phyloP scores from a whole-genome alignment of 2,888 invertebrate genomes.

The Drosophila dives region DNA sequence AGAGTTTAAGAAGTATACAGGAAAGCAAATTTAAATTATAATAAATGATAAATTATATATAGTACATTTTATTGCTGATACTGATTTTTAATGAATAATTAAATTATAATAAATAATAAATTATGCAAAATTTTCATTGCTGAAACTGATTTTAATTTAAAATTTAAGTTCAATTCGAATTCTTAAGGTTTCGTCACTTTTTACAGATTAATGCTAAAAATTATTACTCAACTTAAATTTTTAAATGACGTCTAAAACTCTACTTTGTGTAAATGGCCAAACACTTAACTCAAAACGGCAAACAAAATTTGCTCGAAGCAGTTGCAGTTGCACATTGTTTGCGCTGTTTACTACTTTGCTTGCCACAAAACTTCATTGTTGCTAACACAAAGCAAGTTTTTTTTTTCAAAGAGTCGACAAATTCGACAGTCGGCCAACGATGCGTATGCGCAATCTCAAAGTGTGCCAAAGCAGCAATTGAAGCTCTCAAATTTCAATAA shows the following conservation, averaged over 20 bases:
- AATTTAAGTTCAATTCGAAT: neutral
- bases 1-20: too few species aligned
- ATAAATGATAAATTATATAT: too few species aligned
- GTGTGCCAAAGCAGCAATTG: slow-evolving; percentile 28
- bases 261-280: slow-evolving; percentile 18
- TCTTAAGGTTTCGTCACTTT: neutral
- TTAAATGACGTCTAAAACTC: neutral
- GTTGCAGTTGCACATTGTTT: slow-evolving; percentile 24
- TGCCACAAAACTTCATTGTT: slow-evolving; percentile 20
- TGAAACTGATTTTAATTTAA: neutral
- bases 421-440: slow-evolving; percentile 15
- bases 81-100: too few species aligned
- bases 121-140: too few species aligned
- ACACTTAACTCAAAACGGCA: slow-evolving; percentile 17
- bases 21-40: too few species aligned
- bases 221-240: neutral
- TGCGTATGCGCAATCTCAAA: slow-evolving; percentile 49
- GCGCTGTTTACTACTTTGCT: slow-evolving; percentile 16
- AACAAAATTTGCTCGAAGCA: slow-evolving; percentile 1
- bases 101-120: too few species aligned
- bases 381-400: too few species aligned
- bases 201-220: neutral
- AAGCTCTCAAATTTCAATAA: slow-evolving; percentile 30
- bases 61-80: neutral
- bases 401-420: slow-evolving; percentile 22